Conservation (phyloP, 2,797 vertebrate species). For the Sandelia bainsii region DNA sequence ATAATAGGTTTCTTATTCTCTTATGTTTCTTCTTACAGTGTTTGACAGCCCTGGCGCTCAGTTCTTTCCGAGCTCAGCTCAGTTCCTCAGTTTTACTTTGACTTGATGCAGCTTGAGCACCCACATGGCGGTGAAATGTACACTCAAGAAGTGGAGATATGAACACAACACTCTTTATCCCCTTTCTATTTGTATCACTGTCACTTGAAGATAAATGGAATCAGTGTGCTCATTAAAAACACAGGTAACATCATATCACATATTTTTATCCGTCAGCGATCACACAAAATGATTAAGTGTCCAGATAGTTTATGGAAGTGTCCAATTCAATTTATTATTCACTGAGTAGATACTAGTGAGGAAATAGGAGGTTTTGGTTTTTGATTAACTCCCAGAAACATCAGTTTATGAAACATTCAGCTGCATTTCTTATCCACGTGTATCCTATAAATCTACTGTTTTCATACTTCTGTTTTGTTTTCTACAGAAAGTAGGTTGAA, state of each 20-base stretch:
- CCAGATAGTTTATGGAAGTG: too few species aligned
- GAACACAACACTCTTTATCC: too few species aligned
- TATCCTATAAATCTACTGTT: too few species aligned
- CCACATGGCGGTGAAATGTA: conserved; percentile 6
- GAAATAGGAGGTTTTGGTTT: background rate
- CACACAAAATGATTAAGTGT: too few species aligned
- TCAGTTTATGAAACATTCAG: background rate
- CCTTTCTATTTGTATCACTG: background rate
- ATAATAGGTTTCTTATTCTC: conserved; percentile 10
- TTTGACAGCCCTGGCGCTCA: conserved; percentile 25
- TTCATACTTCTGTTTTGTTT: background rate
- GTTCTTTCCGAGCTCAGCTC: conserved; percentile 10
- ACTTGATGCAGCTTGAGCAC: conserved; percentile 14
- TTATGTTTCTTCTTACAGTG: conserved; percentile 10
- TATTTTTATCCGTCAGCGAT: too few species aligned
- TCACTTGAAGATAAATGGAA: background rate
- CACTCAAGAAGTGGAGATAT: conserved; percentile 4
- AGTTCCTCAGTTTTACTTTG: conserved; percentile 16
- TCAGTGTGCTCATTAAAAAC: too few species aligned
- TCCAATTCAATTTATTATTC: too few species aligned
- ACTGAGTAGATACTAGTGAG: too few species aligned
- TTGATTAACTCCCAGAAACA: background rate
- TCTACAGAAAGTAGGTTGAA: conserved; percentile 7
- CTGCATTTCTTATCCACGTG: background rate
- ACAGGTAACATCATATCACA: too few species aligned